Base-by-base conservation (phyloP, 2,888 invertebrate genomes). In the Melanophora roralis region DNA sequence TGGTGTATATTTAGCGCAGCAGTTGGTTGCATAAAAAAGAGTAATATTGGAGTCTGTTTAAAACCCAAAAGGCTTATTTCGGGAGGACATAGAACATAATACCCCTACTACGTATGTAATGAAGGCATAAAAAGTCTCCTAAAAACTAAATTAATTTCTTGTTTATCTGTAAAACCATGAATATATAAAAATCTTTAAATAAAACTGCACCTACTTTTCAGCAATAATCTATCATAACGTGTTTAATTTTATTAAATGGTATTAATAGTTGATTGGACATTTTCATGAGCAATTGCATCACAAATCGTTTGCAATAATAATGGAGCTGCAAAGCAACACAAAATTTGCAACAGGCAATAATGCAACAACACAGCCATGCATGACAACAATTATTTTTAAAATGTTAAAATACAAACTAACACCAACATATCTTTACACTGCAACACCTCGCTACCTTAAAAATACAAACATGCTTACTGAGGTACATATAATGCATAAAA, bases 231-330 rank as follows among this genome's bases (percentile, higher is more conserved):
- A 67, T 74, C 59, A 74, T 49, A 60, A n/a, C 59, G 47, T 57
- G 49, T 72, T 53, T 43, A 53, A 62, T 45, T 40, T 53, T 36
- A 27, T 32, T 11, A 27, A 6, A 27, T 5, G 6, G 6, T 5
- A 3, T 43, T 23, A 74, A 59, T 32, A n/a, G 51, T 40, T 67
- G 51, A 23, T 14, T 34, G 67, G 74, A 49, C 59, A 67, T 67
- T 67, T 74, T 59, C 67, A 74, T 67, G 67, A 74, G 67, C 74
- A 74, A 74, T 74, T 74, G 67, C 74, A 60, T 74, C 67, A 60
- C 74, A 74, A 74, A 74, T 74, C 67, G 74, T 19, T 67, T 59
- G 67, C 59, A 67, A 60, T 51, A 67, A 74, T 67, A 67, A 74
- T 23, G 51, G 6, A 14, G 40, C 11, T 8, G 38, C 8, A 43